Conservation (phyloP, 2,888 invertebrate species). For the Drosophila ochracea region DNA sequence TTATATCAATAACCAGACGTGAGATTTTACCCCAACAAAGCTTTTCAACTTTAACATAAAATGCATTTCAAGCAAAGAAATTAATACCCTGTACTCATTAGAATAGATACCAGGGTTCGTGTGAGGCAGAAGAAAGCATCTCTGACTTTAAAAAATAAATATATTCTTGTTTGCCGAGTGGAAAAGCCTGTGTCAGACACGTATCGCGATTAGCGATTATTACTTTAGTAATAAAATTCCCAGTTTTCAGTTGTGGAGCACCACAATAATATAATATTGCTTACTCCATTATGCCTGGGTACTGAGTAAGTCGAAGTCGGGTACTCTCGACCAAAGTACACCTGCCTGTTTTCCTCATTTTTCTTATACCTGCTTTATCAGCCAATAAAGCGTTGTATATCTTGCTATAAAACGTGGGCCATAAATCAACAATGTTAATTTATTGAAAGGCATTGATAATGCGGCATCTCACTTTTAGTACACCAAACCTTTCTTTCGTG, state of each 20-base stretch:
- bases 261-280: not conserved
- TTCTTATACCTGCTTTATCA: conserved; percentile 62
- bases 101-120: not conserved
- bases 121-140: not conserved
- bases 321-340: not conserved
- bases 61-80: not conserved
- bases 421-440: conserved; percentile 66
- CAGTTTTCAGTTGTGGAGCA: no score
- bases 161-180: not conserved
- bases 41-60: not conserved
- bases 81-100: not conserved
- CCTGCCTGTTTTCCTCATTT: conserved; percentile 1
- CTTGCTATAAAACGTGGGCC: conserved; percentile 57
- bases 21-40: not conserved
- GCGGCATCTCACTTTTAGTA: conserved; percentile 23
- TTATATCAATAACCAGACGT: conserved; percentile 39
- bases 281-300: not conserved
- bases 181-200: no score
- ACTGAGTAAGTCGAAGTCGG: not conserved
- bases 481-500: conserved; percentile 14
- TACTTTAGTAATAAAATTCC: no score
- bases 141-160: not conserved
- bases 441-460: conserved; percentile 66
- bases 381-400: conserved; percentile 52
- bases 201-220: no score